Base-by-base conservation (phyloP, 2,113 vertebrate genomes). In the Diglossa brunneiventris region DNA sequence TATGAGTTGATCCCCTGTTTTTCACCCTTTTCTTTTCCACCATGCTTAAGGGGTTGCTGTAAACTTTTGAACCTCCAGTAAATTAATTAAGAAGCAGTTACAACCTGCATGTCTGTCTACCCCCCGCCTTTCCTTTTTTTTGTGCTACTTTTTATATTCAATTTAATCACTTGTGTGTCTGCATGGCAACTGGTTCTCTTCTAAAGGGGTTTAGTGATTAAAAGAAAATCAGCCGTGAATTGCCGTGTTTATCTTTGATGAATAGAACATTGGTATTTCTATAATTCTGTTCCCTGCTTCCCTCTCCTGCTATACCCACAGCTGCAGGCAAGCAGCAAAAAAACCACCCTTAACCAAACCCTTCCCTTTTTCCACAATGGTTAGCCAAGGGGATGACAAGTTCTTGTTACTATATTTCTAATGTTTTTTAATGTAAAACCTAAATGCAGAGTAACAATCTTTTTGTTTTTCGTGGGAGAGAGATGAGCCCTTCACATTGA, bases 1-100 rank as follows among this genome's bases (percentile, higher is more conserved):
- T 1, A 0, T 6, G 6, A 46, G 19, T 28, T 44, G 6, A n/a
- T 64, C 3, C 5, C 9, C 10, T 31, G 3, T 55, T 80, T 68
- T 39, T 83, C 16, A 46, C 14, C 5, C 7, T 23, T 24, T 26
- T 62, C 12, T 77, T 42, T 53, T 58, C 27, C 46, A 11, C 11
- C 7, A 3, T 56, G 17, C 7, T 31, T 52, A 61, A 70, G 9
- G 24, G 6, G 63, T 63, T 35, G 24, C 30, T 75, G 39, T 61
- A 67, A 85, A 56, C 28, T 90, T 90, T n/a, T 2, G 4, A 75
- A 28, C 21, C 30, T 61, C 41, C 30, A 72, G 8, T 42, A 52
- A 90, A 63, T 22, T 1, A 75, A 15, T 56, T 79, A 37, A 81
- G 37, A 79, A 83, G 41, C 6, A 50, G 6, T 42, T 72, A 28